Conservation (phyloP, 2,888 invertebrate genomes). For the Napeogenes sylphis region DNA sequence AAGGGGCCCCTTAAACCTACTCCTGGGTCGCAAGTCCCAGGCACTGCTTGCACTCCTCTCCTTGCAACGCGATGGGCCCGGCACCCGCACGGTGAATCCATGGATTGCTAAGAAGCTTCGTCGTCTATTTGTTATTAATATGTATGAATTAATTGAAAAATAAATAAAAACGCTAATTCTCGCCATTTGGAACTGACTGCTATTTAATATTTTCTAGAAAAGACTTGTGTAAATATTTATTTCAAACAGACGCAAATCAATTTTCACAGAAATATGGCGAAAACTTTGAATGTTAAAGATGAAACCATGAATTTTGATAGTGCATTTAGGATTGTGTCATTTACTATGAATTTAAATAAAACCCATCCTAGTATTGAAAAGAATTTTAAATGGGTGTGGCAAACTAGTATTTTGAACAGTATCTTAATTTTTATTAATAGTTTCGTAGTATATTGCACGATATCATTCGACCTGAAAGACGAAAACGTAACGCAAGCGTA, state of each 20-base stretch:
- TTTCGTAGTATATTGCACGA: constrained; percentile 24
- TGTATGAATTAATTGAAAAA: constrained; percentile 26
- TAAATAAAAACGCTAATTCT: constrained; percentile 25
- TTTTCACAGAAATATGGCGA: no score
- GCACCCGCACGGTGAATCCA: no score
- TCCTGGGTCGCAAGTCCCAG: no score
- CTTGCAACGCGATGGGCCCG: no score
- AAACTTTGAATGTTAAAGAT: background rate
- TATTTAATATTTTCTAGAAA: constrained; percentile 12
- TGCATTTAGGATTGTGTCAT: constrained; percentile 28
- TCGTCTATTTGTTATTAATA: no score
- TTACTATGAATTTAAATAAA: constrained; percentile 27
- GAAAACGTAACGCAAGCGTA: constrained; percentile 31
- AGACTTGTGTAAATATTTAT: no score
- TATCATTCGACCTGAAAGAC: constrained; percentile 31
- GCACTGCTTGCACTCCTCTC: no score
- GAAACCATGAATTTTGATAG: constrained; percentile 2
- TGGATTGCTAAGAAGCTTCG: no score
- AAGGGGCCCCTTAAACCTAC: no score
- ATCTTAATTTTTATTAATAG: background rate
- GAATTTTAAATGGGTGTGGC: constrained; percentile 31
- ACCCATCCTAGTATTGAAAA: constrained; percentile 33
- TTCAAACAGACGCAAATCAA: no score
- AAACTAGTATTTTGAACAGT: constrained; percentile 9
- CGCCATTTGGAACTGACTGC: no score